These are phyloP conservation scores for Oostethus manadensis DNA, from an alignment of 2,113 vertebrate species.

Conservation along the genomic window DNA sequence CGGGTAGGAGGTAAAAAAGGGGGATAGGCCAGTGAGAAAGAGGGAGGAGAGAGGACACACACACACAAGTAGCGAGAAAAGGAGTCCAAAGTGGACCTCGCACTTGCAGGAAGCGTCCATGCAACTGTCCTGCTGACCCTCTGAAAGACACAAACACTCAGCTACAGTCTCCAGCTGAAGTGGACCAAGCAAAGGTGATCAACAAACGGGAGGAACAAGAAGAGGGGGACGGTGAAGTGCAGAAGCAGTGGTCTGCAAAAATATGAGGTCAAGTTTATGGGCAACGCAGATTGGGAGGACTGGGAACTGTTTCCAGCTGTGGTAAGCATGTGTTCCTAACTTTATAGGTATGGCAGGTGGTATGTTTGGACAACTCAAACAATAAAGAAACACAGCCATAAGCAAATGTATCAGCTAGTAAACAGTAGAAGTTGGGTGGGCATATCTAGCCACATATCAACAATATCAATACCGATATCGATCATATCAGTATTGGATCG, in stretches of 20 bases:
- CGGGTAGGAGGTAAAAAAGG: constrained; percentile 8
- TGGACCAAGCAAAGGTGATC: constrained; percentile 20
- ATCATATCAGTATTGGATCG: too few species aligned
- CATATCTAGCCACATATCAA: too few species aligned
- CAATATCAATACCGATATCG: too few species aligned
- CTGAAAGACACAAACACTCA: constrained; percentile 27
- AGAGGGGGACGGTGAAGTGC: constrained; percentile 30
- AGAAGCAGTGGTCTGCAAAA: constrained; percentile 31
- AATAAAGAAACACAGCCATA: too few species aligned
- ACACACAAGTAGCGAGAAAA: constrained; percentile 30
- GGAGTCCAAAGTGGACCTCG: constrained; percentile 16
- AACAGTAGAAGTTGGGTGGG: too few species aligned
- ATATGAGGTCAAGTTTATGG: constrained; percentile 6
- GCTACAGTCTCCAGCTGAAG: constrained; percentile 3
- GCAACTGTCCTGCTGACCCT: constrained; percentile 16
- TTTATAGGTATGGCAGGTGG: neutral
- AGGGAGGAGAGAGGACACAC: constrained; percentile 27
- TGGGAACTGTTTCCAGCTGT: constrained; percentile 4
- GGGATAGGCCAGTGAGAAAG: constrained; percentile 4
- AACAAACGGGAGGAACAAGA: neutral
- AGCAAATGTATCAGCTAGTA: too few species aligned
- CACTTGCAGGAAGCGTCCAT: constrained; percentile 16
- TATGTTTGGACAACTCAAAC: too few species aligned
- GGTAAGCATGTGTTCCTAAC: constrained; percentile 30
- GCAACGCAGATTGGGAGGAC: constrained; percentile 4